Conservation (phyloP, 1,140 invertebrate species). For the Cyphomyrmex costatus region DNA sequence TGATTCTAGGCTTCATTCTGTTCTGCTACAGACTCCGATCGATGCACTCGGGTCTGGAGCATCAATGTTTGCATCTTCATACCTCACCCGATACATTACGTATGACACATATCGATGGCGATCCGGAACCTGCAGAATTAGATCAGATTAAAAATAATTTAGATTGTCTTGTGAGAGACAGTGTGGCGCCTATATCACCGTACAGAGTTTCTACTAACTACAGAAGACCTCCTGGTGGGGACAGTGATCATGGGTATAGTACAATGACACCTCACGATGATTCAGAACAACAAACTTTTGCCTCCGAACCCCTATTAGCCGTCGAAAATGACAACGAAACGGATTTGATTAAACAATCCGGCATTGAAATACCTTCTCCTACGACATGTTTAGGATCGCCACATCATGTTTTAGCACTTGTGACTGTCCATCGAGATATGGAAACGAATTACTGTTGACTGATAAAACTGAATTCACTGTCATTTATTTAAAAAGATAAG, state of each 20-base stretch:
- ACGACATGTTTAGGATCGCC: conserved; percentile 86
- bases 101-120: conserved; percentile 84
- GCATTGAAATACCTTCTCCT: conserved; percentile 81
- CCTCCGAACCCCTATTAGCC: conserved; percentile 87
- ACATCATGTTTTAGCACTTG: conserved; percentile 93
- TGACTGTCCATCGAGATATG: conserved; percentile 95
- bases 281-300: conserved; percentile 92
- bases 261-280: conserved; percentile 98
- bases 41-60: conserved; percentile 83
- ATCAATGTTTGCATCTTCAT: conserved; percentile 84
- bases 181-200: conserved; percentile 92
- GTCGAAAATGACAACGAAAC: conserved; percentile 84
- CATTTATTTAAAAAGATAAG: conserved; percentile 33
- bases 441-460: conserved; percentile 88
- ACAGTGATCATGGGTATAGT: conserved; percentile 97
- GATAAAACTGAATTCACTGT: conserved; percentile 54
- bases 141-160: conserved; percentile 86
- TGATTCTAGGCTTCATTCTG: conserved; percentile 88
- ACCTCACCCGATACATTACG: conserved; percentile 83
- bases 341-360: conserved; percentile 78
- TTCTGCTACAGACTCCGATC: conserved; percentile 89
- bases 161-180: conserved; percentile 88
- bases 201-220: conserved; percentile 95
- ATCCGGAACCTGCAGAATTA: conserved; percentile 81
- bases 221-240: conserved; percentile 92